Evolutionary conservation across 2,797 vertebrate species (phyloP), one percentile per base, ranked within the genome.

Genomic region (Phoebastria nigripes): DNA sequence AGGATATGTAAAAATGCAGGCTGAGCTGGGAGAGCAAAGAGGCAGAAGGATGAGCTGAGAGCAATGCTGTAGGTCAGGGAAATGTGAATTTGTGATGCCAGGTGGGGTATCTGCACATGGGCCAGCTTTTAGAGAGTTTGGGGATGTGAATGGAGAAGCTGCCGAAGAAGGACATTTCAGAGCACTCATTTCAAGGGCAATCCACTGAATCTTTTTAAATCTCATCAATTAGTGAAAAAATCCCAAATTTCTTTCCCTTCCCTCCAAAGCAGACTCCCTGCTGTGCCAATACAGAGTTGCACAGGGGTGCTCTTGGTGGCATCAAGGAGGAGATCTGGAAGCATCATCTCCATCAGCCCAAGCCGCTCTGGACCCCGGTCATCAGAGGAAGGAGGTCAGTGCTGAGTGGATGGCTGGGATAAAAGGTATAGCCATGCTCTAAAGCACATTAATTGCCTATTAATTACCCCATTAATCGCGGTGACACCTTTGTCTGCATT

Each of bases 381-480:
- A 3, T 71, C 63, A 58, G 51, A 66, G 92, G 82, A 83, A 41
- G 74, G 4, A 4, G 51, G 84, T 39, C 66, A 51, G 56, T 4
- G 26, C 58, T 13, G 83, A 82, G 65, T 21, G 81, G 74, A 61
- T 24, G 25, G 78, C 84, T 89, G 73, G 94, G 93, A 97, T 96
- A 90, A 95, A 97, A 97, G 93, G 94, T 92, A 93, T 79, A 97
- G 93, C 93, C 95, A 95, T 96, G 96, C 96, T 97, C 96, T 87
- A 94, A 97, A 96, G 96, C 89, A 97, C 96, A 97, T 97, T 99
- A 99, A 99, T 99, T 99, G 98, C 98, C 98, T 97, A 98, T 98
- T 99, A 99, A 99, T 99, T 98, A 98, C 98, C 92, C 97, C 97
- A 98, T 99, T 98, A 98, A 99, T 99, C 99, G 99, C 69, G 15